These are phyloP conservation scores for Numenius phaeopus DNA, from an alignment of 2,797 vertebrate genomes.

Conservation along the genomic window DNA sequence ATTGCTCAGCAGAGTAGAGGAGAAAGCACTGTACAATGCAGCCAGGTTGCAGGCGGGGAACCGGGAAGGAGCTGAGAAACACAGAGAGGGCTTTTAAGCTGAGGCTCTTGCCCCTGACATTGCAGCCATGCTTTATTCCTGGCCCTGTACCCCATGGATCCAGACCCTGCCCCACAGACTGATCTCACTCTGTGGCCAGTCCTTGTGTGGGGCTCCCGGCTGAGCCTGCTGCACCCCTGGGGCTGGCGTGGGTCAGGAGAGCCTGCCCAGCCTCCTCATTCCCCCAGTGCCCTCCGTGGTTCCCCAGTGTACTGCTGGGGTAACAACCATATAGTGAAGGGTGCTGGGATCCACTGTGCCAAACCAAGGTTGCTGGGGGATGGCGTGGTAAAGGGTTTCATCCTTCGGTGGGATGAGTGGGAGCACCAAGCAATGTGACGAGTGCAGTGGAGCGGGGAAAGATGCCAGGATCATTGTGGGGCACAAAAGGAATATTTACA, in stretches of 20 bases:
- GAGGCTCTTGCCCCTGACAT: neutral
- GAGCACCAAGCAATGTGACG: neutral
- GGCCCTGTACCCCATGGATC: neutral
- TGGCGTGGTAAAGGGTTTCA: neutral
- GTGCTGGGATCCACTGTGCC: neutral
- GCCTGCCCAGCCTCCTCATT: neutral
- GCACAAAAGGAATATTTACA: neutral
- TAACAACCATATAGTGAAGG: accelerated
- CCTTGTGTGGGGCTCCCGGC: neutral
- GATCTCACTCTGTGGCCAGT: neutral
- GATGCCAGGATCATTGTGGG: neutral
- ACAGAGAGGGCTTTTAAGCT: neutral
- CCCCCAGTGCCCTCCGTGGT: neutral
- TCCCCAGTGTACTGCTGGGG: neutral
- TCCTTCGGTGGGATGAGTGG: neutral
- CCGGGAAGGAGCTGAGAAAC: neutral
- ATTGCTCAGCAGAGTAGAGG: neutral
- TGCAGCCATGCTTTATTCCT: neutral
- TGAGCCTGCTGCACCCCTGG: neutral
- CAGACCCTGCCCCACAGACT: neutral
- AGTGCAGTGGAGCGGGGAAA: accelerated
- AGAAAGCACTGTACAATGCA: neutral
- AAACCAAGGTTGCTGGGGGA: neutral
- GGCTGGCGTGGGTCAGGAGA: neutral
- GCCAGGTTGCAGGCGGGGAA: neutral